Evolutionary conservation across 2,113 vertebrate genomes (phyloP).

Genomic region (Alexandromys fortis): DNA sequence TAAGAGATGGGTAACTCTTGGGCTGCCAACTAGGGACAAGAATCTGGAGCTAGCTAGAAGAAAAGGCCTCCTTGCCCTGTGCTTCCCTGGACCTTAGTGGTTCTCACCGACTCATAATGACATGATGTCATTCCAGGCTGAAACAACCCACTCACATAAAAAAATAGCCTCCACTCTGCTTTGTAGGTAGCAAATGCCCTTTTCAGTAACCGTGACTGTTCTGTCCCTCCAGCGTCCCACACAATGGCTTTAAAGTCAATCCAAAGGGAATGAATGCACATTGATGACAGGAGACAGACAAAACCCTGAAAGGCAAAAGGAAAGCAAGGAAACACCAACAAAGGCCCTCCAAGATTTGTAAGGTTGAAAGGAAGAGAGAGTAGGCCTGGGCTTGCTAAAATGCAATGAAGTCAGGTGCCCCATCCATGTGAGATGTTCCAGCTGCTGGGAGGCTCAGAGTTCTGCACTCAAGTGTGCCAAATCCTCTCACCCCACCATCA

Average conservation of each 20-base stretch:
- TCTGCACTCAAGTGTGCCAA: background rate
- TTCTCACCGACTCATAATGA: background rate
- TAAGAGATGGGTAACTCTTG: background rate
- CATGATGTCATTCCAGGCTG: background rate
- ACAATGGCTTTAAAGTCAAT: conserved; percentile 26
- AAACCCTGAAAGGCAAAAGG: background rate
- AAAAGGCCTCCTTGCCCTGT: background rate
- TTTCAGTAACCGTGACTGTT: background rate
- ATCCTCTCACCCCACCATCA: rapidly evolving
- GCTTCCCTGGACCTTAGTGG: background rate
- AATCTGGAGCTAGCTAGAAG: background rate
- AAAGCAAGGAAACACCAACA: background rate
- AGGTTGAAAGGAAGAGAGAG: background rate
- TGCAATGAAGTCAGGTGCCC: background rate
- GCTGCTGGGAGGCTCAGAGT: background rate
- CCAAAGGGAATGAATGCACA: conserved; percentile 10
- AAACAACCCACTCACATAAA: background rate
- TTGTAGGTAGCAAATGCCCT: background rate
- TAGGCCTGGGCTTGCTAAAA: conserved; percentile 36
- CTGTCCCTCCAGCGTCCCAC: background rate
- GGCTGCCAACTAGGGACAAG: background rate
- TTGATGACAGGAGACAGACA: conserved; percentile 38
- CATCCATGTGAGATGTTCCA: rapidly evolving
- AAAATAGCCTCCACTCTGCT: background rate
- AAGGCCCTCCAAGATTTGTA: background rate